A percentile compares a stretch with the other conserved stretches of the same genome.
Conservation (phyloP, 2,113 vertebrate genomes). For the Mesembrinibis cayennensis region DNA sequence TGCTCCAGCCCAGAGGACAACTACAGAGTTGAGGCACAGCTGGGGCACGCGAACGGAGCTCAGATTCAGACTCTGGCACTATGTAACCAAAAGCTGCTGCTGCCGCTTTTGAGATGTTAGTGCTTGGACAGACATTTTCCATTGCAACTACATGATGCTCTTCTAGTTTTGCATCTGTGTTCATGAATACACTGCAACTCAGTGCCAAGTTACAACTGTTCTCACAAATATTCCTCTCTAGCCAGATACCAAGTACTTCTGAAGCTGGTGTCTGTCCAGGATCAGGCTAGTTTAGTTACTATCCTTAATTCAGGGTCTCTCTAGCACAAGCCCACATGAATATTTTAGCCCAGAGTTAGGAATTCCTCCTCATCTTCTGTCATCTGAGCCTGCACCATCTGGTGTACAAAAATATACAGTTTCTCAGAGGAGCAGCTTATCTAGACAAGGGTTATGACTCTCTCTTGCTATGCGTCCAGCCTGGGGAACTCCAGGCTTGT, state of each 20-base stretch:
- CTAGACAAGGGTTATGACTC: not conserved
- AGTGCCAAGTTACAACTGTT: not conserved
- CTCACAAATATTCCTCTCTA: not conserved
- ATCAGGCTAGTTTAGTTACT: not conserved
- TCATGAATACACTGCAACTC: not conserved
- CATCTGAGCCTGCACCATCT: not conserved
- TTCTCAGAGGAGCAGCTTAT: not conserved
- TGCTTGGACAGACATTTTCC: not conserved
- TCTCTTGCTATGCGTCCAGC: not conserved
- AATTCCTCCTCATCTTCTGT: not conserved
- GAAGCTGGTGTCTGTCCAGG: not conserved
- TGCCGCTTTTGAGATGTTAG: not conserved
- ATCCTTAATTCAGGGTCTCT: not conserved
- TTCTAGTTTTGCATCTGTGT: not conserved
- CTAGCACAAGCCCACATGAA: not conserved
- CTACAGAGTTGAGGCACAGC: not conserved
- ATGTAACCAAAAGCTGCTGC: not conserved
- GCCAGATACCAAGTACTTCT: not conserved
- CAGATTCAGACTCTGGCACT: rapidly evolving
- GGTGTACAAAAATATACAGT: not conserved
- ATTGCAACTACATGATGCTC: not conserved
- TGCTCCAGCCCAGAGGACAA: not conserved
- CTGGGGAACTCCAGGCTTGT: not conserved
- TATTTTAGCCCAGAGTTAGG: not conserved
- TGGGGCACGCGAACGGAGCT: rapidly evolving